These are phyloP conservation scores for Psittacula echo DNA, from an alignment of 2,797 vertebrate genomes.

Conservation along the genomic window DNA sequence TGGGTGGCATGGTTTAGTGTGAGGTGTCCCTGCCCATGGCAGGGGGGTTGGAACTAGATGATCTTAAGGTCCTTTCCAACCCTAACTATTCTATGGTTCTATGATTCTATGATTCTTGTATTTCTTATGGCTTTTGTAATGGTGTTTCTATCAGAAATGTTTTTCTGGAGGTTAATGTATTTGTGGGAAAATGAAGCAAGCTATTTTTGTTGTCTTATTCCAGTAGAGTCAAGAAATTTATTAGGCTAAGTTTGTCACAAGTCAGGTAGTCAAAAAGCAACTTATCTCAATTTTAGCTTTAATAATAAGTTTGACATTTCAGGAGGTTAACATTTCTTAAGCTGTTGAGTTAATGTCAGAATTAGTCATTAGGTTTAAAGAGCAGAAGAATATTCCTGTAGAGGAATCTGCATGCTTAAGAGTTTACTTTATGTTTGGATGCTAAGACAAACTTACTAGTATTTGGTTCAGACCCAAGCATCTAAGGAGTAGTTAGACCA, in stretches of 20 bases:
- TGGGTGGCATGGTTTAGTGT: too few relatives aligned
- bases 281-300: constrained; percentile 17
- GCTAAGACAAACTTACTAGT: background rate
- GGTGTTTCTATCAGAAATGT: background rate
- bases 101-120: background rate
- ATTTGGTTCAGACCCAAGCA: background rate
- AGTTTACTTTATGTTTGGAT: background rate
- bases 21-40: too few relatives aligned
- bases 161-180: background rate
- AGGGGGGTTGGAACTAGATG: too few relatives aligned
- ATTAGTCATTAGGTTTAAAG: background rate
- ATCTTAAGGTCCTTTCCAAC: too few relatives aligned
- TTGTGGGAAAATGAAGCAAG: background rate
- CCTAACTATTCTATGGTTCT: background rate
- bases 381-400: background rate
- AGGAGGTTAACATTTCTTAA: constrained; percentile 29
- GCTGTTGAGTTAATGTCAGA: constrained; percentile 18
- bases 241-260: constrained; percentile 19
- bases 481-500: background rate
- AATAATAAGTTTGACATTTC: constrained; percentile 38
- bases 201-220: background rate
- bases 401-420: background rate
- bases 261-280: background rate
- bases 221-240: background rate
- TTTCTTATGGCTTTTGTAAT: background rate